Evolutionary conservation across 2,113 vertebrate species (phyloP).

Genomic region (Sarotherodon lohbergeri): DNA sequence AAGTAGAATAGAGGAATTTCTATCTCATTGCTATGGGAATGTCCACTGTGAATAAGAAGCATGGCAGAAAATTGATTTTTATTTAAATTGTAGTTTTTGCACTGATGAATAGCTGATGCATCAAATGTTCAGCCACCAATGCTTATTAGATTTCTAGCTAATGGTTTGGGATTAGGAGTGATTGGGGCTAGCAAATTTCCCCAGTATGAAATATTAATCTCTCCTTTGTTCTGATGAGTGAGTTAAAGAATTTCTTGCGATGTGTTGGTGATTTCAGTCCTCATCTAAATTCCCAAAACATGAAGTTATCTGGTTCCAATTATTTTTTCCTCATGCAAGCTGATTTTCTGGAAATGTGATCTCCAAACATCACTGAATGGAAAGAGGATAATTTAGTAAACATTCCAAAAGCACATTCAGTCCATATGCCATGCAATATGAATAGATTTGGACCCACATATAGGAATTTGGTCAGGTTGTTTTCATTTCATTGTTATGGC

Average conservation of each 20-base stretch:
- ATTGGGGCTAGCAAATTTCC: background rate
- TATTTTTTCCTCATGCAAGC: background rate
- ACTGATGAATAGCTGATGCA: background rate
- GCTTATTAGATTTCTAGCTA: background rate
- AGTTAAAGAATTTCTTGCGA: background rate
- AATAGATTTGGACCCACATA: background rate
- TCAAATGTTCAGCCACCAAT: background rate
- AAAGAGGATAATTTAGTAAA: conserved; percentile 10
- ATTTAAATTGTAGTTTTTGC: background rate
- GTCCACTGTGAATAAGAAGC: background rate
- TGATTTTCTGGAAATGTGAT: background rate
- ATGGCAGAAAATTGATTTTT: background rate
- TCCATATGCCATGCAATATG: background rate
- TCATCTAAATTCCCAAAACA: background rate
- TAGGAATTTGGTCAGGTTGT: background rate
- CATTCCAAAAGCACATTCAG: background rate
- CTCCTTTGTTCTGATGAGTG: background rate
- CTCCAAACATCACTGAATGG: conserved; percentile 12
- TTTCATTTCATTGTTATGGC: background rate
- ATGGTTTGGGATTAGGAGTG: background rate
- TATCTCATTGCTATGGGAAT: background rate
- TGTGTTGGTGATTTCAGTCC: background rate
- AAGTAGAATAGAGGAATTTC: background rate
- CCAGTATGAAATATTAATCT: background rate
- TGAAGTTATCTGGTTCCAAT: conserved; percentile 19